Evolutionary conservation across 2,888 invertebrate genomes (phyloP).

Genomic region (Tenthredo amoena): DNA sequence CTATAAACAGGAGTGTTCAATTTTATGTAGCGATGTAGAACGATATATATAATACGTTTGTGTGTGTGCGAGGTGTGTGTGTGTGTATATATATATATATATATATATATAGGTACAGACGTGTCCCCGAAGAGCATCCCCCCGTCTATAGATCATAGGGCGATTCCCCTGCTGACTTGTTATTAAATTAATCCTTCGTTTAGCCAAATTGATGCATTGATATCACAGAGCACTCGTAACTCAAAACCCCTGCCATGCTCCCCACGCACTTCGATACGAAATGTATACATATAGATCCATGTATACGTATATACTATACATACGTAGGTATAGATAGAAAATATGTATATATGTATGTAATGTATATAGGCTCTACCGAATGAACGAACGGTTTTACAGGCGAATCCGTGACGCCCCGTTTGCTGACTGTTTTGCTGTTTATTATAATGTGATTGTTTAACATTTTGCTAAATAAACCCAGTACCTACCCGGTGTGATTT

Average conservation of each 20-base stretch:
- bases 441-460: conserved; percentile 68
- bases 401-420: conserved; percentile 59
- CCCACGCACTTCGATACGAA: conserved; percentile 28
- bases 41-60: not conserved
- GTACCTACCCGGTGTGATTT: conserved; percentile 26
- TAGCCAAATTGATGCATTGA: conserved; percentile 78
- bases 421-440: conserved; percentile 63
- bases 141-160: conserved; percentile 72
- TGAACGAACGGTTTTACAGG: conserved; percentile 48
- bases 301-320: conserved; percentile 43
- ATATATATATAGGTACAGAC: conserved; percentile 4
- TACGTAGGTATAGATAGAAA: not conserved
- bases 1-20: conserved; percentile 5
- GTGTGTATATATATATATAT: not conserved
- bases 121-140: conserved; percentile 56
- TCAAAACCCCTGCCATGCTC: conserved; percentile 69
- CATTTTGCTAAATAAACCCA: conserved; percentile 59
- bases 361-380: conserved; percentile 45
- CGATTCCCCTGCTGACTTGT: conserved; percentile 75
- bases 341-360: not conserved
- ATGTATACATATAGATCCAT: conserved; percentile 40
- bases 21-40: not conserved
- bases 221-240: conserved; percentile 78
- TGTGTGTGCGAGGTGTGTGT: not conserved
- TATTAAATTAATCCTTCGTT: conserved; percentile 79